Conservation (phyloP, 2,113 vertebrate species). For the Motacilla tschutschensis region DNA sequence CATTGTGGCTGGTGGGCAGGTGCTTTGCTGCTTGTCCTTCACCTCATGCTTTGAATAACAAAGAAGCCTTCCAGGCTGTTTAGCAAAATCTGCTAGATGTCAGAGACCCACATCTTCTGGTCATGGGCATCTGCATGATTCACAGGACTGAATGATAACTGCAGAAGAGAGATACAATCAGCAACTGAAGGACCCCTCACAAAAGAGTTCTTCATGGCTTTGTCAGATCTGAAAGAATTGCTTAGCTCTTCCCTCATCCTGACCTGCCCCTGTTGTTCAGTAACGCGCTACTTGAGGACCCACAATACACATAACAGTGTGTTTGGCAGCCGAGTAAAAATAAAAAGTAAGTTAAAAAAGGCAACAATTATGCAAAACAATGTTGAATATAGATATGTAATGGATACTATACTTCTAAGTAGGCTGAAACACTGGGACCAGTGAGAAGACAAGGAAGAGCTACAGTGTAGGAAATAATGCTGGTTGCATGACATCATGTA, state of each 20-base stretch:
- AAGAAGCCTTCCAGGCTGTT: not conserved
- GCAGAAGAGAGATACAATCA: not conserved
- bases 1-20: not conserved
- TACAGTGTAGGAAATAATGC: not conserved
- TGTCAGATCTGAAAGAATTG: not conserved
- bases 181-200: not conserved
- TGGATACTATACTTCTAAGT: not conserved
- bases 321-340: not conserved
- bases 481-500: not conserved
- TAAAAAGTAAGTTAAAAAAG: not conserved
- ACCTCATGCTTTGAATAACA: conserved; percentile 9
- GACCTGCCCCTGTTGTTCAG: not conserved
- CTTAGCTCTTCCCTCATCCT: not conserved
- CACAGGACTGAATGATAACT: not conserved
- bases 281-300: not conserved
- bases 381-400: not conserved
- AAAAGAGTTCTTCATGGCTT: not conserved
- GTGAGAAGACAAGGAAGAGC: not conserved
- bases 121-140: conserved; percentile 4
- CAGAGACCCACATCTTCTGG: not conserved
- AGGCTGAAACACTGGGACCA: not conserved
- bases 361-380: not conserved
- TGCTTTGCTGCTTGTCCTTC: conserved; percentile 11
- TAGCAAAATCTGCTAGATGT: not conserved
- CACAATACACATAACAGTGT: not conserved